These are phyloP conservation scores for Typhlomys cinereus DNA, from an alignment of 2,113 vertebrate species.

Conservation along the genomic window DNA sequence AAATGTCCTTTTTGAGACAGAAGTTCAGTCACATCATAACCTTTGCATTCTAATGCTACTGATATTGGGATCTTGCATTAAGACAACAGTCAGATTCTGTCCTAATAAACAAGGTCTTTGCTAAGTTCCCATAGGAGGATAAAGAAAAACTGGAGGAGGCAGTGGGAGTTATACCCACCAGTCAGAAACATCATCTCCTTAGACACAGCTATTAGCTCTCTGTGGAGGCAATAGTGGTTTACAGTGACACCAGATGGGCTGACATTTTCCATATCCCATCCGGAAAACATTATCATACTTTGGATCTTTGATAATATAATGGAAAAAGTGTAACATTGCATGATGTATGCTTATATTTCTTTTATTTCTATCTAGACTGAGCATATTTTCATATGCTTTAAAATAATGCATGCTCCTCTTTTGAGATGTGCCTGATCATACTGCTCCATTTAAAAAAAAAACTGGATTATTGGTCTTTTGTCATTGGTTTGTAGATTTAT, in stretches of 20 bases:
- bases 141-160: neutral
- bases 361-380: neutral
- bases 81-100: neutral
- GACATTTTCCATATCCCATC: neutral
- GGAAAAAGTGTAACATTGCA: neutral
- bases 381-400: conserved; percentile 32
- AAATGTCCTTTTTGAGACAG: neutral
- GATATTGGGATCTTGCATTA: neutral
- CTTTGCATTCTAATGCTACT: neutral
- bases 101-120: neutral
- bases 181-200: neutral
- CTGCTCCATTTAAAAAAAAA: conserved; percentile 38
- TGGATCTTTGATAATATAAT: conserved; percentile 8
- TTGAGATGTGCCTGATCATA: conserved; percentile 37
- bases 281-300: neutral
- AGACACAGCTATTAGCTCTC: neutral
- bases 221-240: neutral
- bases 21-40: neutral
- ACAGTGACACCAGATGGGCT: neutral
- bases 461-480: neutral
- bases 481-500: conserved; percentile 50
- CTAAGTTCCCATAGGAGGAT: neutral
- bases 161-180: neutral
- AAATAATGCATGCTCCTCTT: conserved; percentile 44
- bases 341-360: conserved; percentile 15